Conservation (phyloP, 2,797 vertebrate genomes). For the Masticophis lateralis region DNA sequence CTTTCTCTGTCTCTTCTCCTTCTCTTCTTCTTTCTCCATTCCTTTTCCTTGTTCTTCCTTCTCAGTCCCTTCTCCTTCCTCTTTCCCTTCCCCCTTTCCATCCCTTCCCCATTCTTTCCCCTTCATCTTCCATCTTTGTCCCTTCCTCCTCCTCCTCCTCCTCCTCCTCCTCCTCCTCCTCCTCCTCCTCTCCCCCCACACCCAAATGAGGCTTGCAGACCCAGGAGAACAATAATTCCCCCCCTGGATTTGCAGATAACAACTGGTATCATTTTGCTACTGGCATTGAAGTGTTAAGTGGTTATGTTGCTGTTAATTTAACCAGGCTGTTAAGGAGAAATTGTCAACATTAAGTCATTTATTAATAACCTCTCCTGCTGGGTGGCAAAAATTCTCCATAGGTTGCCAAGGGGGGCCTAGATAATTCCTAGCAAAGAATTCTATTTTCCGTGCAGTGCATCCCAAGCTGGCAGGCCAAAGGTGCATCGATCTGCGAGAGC, state of each 20-base stretch:
- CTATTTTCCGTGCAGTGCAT: background rate
- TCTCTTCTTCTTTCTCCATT: background rate
- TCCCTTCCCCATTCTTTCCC: background rate
- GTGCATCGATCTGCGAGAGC: background rate
- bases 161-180: background rate
- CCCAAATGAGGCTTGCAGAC: background rate
- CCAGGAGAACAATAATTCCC: background rate
- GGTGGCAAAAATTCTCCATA: slow-evolving; percentile 14
- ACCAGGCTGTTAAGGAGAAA: background rate
- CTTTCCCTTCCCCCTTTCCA: background rate
- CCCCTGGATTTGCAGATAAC: background rate
- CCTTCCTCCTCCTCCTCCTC: background rate
- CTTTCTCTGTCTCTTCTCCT: too few species aligned
- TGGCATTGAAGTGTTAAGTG: background rate
- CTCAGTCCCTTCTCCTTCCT: background rate
- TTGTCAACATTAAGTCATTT: background rate
- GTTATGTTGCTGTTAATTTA: background rate
- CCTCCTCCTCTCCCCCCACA: background rate
- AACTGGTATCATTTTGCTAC: background rate
- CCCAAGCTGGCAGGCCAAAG: background rate
- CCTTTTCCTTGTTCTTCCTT: too few species aligned
- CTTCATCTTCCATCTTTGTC: background rate
- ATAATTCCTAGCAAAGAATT: background rate
- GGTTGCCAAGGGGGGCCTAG: slow-evolving; percentile 32
- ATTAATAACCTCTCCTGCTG: background rate